Evolutionary conservation across 1,140 invertebrate species (phyloP).

Genomic region (Scaptomyza pallida): DNA sequence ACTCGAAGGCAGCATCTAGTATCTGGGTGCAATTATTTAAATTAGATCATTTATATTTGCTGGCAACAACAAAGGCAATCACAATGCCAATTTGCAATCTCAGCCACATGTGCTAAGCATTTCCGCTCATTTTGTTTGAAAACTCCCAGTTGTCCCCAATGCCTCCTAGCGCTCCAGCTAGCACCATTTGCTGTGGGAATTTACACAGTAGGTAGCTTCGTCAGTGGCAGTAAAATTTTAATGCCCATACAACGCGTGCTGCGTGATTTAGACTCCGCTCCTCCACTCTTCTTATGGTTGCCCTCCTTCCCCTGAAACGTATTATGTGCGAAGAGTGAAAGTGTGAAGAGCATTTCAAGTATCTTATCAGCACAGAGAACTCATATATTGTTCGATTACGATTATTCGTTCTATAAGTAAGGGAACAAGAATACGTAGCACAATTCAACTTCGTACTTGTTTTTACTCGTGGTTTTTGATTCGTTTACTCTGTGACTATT

Average conservation of each 20-base stretch:
- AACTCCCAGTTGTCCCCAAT: slow-evolving; percentile 3
- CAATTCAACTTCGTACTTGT: background rate
- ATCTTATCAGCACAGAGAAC: slow-evolving; percentile 63
- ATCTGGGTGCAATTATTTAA: slow-evolving; percentile 76
- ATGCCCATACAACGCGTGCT: slow-evolving; percentile 50
- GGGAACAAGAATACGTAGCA: background rate
- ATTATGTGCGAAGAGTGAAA: slow-evolving; percentile 43
- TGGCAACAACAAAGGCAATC: slow-evolving; percentile 68
- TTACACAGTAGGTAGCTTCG: slow-evolving; percentile 44
- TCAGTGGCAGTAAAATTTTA: slow-evolving; percentile 71
- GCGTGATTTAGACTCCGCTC: slow-evolving; percentile 49
- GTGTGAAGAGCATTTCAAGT: slow-evolving; percentile 60
- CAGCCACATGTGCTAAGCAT: slow-evolving; percentile 60
- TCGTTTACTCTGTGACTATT: slow-evolving; percentile 14
- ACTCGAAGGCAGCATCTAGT: slow-evolving; percentile 58
- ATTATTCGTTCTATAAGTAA: slow-evolving; percentile 19
- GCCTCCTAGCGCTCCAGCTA: background rate
- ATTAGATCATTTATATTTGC: slow-evolving; percentile 79
- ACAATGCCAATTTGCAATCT: slow-evolving; percentile 51
- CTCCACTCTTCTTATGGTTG: background rate
- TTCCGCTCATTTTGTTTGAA: slow-evolving; percentile 28
- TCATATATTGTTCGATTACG: slow-evolving; percentile 38
- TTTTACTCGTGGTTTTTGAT: slow-evolving; percentile 13
- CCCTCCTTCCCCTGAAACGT: background rate
- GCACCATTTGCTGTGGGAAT: slow-evolving; percentile 4